These are phyloP conservation scores for Galaxea fascicularis DNA, from an alignment of 92 coral and sea anemone species.

Conservation along the genomic window DNA sequence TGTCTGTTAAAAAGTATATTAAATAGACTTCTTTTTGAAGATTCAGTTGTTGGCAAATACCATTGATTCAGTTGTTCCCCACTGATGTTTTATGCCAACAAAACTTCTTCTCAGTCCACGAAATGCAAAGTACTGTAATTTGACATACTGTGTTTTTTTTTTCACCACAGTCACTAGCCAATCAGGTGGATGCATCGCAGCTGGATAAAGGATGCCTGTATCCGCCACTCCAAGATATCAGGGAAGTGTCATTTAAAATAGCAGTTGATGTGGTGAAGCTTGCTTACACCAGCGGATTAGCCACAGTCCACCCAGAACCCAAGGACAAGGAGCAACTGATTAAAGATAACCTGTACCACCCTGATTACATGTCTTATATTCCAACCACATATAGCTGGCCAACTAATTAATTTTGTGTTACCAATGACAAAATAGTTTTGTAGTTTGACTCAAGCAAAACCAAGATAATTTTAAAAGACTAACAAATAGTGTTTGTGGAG, in stretches of 20 bases:
- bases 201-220: constrained; percentile 88
- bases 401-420: not conserved
- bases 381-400: constrained; percentile 91
- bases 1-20: too few species aligned
- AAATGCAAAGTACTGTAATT: too few species aligned
- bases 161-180: constrained; percentile 82
- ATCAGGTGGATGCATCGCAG: constrained; percentile 81
- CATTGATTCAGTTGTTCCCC: too few species aligned
- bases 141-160: not conserved
- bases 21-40: too few species aligned
- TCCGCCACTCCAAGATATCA: constrained; percentile 91
- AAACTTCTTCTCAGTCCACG: too few species aligned
- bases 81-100: too few species aligned
- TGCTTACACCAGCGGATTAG: constrained; percentile 81
- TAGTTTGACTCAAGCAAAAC: not conserved
- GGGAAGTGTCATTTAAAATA: constrained; percentile 83
- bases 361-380: constrained; percentile 90
- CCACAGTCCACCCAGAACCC: constrained; percentile 91
- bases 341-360: constrained; percentile 76
- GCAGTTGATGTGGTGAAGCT: constrained; percentile 82
- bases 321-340: constrained; percentile 78
- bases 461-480: too few species aligned
- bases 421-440: not conserved
- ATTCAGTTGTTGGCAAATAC: too few species aligned
- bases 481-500: too few species aligned